phyloP scores from a whole-genome alignment of 2,113 vertebrate species.

The Haplochromis vanheusdeni region DNA sequence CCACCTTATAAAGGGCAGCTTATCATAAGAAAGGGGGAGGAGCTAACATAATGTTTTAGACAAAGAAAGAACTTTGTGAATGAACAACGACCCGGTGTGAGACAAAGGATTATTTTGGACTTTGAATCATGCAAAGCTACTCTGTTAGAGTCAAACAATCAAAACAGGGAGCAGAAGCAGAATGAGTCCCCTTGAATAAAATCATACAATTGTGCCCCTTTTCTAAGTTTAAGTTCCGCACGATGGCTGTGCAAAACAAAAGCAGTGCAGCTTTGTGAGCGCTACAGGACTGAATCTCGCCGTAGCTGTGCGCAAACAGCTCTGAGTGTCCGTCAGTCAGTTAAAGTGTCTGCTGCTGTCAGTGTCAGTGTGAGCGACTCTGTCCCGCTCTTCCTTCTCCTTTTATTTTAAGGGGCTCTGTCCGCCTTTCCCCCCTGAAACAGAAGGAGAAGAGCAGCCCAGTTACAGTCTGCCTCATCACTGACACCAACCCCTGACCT shows the following conservation, averaged over 20 bases:
- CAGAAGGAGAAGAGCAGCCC: slow-evolving; percentile 74
- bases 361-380: slow-evolving; percentile 42
- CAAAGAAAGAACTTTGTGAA: not conserved
- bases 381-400: slow-evolving; percentile 61
- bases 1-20: not conserved
- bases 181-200: not conserved
- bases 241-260: not conserved
- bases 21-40: not conserved
- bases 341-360: not conserved
- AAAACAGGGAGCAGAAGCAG: rapidly evolving
- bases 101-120: not conserved
- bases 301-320: not conserved
- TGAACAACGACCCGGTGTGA: not conserved
- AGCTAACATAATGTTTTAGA: not conserved
- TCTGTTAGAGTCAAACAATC: not conserved
- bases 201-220: not conserved
- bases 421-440: slow-evolving; percentile 70
- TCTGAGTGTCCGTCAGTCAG: not conserved
- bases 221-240: not conserved
- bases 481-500: slow-evolving; percentile 11
- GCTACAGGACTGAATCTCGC: not conserved
- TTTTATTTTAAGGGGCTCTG: slow-evolving; percentile 70
- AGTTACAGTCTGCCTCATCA: slow-evolving; percentile 63
- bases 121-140: not conserved
- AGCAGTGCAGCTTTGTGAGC: not conserved